Evolutionary conservation across 2,113 vertebrate genomes (phyloP).

Genomic region (Psettodes erumei): DNA sequence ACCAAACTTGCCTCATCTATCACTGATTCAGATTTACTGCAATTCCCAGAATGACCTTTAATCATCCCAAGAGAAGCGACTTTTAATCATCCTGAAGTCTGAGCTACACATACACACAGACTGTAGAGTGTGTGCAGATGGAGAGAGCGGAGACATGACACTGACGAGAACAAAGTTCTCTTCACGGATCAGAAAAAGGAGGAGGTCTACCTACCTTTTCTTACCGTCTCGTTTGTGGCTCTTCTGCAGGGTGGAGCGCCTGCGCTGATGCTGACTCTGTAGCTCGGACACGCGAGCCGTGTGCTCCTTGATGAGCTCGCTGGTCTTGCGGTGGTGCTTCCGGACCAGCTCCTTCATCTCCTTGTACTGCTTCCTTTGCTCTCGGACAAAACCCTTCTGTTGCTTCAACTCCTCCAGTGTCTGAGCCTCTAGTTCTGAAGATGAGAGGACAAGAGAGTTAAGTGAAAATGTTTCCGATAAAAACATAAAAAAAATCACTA

Average conservation of each 20-base stretch:
- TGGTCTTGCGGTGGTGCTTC: constrained; percentile 95
- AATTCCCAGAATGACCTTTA: not conserved
- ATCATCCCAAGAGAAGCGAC: not conserved
- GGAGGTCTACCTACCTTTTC: constrained; percentile 89
- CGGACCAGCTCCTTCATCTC: constrained; percentile 98
- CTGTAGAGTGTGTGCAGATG: not conserved
- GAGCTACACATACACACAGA: not conserved
- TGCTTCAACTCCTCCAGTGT: constrained; percentile 95
- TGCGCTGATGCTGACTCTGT: constrained; percentile 89
- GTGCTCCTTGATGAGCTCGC: constrained; percentile 96
- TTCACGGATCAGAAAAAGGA: not conserved
- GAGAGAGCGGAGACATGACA: not conserved
- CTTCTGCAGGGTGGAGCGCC: constrained; percentile 89
- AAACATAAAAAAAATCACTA: not conserved
- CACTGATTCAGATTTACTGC: not conserved
- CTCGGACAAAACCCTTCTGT: constrained; percentile 93
- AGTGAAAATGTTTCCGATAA: not conserved
- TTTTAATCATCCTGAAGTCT: no score
- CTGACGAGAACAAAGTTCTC: not conserved
- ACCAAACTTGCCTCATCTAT: not conserved
- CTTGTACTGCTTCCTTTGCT: constrained; percentile 97
- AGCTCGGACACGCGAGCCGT: constrained; percentile 90
- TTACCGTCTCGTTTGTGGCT: constrained; percentile 93
- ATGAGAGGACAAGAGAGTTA: not conserved
- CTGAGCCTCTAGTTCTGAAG: constrained; percentile 92